Evolutionary conservation across 2,113 vertebrate genomes (phyloP).

Genomic region (Lichenostomus cassidix): DNA sequence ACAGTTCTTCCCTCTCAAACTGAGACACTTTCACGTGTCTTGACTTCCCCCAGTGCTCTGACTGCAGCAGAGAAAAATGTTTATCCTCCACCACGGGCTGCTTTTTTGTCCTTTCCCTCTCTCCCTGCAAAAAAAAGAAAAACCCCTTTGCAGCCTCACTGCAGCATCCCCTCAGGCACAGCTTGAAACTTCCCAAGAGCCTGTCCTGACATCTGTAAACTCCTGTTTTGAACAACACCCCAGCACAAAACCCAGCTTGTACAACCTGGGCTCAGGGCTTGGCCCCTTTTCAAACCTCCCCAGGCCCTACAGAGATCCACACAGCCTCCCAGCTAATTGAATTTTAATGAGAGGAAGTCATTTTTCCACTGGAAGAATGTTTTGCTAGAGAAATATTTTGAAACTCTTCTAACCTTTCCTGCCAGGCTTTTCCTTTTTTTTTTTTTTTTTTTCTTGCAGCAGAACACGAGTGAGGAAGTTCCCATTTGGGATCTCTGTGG

Average conservation of each 20-base stretch:
- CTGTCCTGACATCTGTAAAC: not conserved
- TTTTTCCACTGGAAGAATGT: conserved; percentile 26
- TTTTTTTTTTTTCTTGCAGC: not conserved
- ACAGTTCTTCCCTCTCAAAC: not conserved
- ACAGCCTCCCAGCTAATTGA: conserved; percentile 12
- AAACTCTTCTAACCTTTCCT: not conserved
- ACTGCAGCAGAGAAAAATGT: not conserved
- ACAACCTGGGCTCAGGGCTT: not conserved
- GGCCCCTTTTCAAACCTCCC: not conserved
- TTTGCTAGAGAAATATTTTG: not conserved
- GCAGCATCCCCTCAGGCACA: not conserved
- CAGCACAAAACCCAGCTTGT: not conserved
- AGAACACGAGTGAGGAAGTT: rapidly evolving
- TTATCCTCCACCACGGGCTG: not conserved
- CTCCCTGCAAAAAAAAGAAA: not conserved
- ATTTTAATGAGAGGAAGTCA: conserved; percentile 43
- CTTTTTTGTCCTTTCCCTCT: not conserved
- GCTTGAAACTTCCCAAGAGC: not conserved
- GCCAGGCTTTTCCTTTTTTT: not conserved
- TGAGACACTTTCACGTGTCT: not conserved
- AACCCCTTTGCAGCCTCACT: not conserved
- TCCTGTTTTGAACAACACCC: not conserved
- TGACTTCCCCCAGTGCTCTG: not conserved
- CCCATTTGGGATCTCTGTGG: not conserved
- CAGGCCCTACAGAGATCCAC: conserved; percentile 22